Evolutionary conservation across 2,113 vertebrate genomes (phyloP).

Genomic region (Ornithorhynchus anatinus): DNA sequence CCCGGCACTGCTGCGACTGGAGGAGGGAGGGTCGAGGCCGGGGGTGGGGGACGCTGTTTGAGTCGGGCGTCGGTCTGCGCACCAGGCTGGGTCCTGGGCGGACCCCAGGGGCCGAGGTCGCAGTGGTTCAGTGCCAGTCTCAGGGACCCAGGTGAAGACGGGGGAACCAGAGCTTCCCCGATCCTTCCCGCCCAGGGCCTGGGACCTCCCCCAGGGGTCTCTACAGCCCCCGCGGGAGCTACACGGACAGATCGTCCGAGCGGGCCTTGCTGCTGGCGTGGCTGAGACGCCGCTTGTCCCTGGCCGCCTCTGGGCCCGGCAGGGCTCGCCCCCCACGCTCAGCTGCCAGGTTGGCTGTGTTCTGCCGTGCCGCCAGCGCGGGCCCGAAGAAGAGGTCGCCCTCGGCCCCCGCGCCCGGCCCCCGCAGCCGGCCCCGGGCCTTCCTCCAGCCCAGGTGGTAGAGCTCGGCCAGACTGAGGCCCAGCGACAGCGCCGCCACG

Average conservation of each 20-base stretch:
- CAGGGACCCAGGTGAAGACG: neutral
- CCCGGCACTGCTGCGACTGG: too few species aligned
- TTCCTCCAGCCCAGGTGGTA: slow-evolving; percentile 93
- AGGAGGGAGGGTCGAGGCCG: too few species aligned
- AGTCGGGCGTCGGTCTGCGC: too few species aligned
- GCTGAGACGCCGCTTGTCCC: slow-evolving; percentile 86
- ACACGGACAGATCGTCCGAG: slow-evolving; percentile 89
- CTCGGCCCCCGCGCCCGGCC: slow-evolving; percentile 19
- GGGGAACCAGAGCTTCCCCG: neutral
- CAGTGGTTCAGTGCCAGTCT: too few species aligned
- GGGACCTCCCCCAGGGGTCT: neutral
- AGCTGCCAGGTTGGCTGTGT: slow-evolving; percentile 85
- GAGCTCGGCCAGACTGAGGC: slow-evolving; percentile 89
- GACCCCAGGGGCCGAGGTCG: too few species aligned
- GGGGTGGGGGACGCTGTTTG: too few species aligned
- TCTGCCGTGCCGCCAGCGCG: slow-evolving; percentile 88
- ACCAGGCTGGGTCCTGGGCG: too few species aligned
- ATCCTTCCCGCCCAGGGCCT: neutral
- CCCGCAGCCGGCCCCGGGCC: slow-evolving; percentile 52
- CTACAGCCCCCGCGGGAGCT: slow-evolving; percentile 16
- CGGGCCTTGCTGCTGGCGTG: slow-evolving; percentile 88
- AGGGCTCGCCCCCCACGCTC: slow-evolving; percentile 80
- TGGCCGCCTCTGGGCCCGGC: slow-evolving; percentile 66
- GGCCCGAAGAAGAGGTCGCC: slow-evolving; percentile 84
- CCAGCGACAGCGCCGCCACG: slow-evolving; percentile 86